Percentiles rank a stretch among this genome's conserved stretches.
These are phyloP conservation scores for Antitype chi DNA, from an alignment of 2,888 invertebrate species.

Conservation along the genomic window DNA sequence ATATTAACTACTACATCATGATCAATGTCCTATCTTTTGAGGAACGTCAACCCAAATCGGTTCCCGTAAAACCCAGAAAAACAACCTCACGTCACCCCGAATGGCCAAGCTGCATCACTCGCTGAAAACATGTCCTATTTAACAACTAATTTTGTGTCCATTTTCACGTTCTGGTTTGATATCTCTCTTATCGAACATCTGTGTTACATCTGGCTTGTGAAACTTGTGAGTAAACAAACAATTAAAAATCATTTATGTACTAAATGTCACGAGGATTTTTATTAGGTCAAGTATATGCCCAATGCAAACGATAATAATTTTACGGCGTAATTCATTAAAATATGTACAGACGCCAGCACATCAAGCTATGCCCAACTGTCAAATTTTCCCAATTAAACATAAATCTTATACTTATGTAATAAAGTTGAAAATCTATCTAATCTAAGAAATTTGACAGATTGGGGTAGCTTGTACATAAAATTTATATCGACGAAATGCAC, in stretches of 20 bases:
- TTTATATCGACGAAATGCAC: neutral
- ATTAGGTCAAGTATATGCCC: slow-evolving; percentile 29
- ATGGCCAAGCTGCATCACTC: slow-evolving; percentile 3
- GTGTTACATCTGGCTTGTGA: slow-evolving; percentile 33
- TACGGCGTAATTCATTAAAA: slow-evolving; percentile 6
- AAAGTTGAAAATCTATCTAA: too few species aligned
- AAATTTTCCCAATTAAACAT: too few species aligned
- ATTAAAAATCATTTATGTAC: slow-evolving; percentile 13
- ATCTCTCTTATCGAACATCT: slow-evolving; percentile 22
- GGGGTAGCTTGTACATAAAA: neutral
- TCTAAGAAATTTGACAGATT: too few species aligned
- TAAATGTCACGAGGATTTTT: slow-evolving; percentile 19
- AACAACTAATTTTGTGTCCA: neutral
- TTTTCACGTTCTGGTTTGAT: slow-evolving; percentile 12
- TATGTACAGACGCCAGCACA: too few species aligned
- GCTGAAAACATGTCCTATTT: slow-evolving; percentile 20
- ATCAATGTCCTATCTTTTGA: neutral
- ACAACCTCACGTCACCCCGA: neutral
- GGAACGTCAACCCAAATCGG: neutral
- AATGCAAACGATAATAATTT: slow-evolving; percentile 29
- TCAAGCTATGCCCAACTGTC: too few species aligned
- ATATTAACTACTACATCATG: neutral
- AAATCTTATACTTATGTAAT: too few species aligned
- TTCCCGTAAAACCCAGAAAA: neutral
- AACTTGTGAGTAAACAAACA: slow-evolving; percentile 44